Percentiles rank a stretch among this genome's conserved stretches.
phyloP scores from a whole-genome alignment of 30 jellyfish, hydroid and myxozoan genomes.

The Morbakka virulenta region DNA sequence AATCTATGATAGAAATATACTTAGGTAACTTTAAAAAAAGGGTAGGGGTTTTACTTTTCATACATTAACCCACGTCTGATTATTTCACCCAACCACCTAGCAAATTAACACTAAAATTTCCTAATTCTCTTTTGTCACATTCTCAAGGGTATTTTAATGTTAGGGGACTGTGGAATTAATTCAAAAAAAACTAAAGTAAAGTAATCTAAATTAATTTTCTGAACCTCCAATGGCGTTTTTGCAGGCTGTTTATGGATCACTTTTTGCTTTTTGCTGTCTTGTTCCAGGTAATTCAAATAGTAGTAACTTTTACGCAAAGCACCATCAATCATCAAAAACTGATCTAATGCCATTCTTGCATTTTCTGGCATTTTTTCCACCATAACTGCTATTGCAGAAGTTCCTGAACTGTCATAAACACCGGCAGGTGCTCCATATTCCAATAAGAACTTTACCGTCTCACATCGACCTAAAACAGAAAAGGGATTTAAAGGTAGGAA shows the following conservation, averaged over 20 bases:
- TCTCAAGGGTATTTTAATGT: too few relatives aligned
- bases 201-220: background rate
- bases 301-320: slow-evolving; percentile 66
- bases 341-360: slow-evolving; percentile 81
- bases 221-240: slow-evolving; percentile 79
- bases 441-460: slow-evolving; percentile 64
- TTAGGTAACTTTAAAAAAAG: too few relatives aligned
- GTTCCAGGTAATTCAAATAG: slow-evolving; percentile 76
- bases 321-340: slow-evolving; percentile 64
- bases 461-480: slow-evolving; percentile 59
- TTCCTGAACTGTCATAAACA: slow-evolving; percentile 83
- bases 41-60: too few relatives aligned
- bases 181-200: background rate
- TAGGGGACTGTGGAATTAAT: too few relatives aligned
- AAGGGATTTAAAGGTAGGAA: too few relatives aligned
- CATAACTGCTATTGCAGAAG: slow-evolving; percentile 69
- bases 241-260: slow-evolving; percentile 66
- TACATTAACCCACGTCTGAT: too few relatives aligned
- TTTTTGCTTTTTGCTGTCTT: slow-evolving; percentile 43
- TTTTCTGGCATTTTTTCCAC: slow-evolving; percentile 93
- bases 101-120: too few relatives aligned
- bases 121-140: too few relatives aligned
- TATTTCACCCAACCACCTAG: too few relatives aligned
- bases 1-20: too few relatives aligned
- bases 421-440: slow-evolving; percentile 96